Percentiles rank a stretch among this genome's conserved stretches.
Conservation (phyloP, 1,140 invertebrate genomes). For the Cydia amplana region DNA sequence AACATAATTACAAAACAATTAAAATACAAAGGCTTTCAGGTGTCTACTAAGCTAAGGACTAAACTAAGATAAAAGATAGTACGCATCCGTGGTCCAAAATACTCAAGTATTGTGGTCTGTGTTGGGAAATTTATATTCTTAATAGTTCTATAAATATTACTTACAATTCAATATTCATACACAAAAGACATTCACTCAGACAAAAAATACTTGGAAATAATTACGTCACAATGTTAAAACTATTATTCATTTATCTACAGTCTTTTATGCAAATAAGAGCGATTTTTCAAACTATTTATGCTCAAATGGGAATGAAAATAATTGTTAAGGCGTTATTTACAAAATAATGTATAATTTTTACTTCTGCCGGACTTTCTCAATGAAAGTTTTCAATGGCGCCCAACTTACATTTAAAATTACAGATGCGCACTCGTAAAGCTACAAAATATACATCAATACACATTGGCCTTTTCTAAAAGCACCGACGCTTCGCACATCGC, state of each 20-base stretch:
- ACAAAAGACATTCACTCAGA: too few relatives aligned
- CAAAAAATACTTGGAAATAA: background rate
- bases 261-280: background rate
- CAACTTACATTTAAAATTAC: background rate
- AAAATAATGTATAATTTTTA: background rate
- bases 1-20: slow-evolving; percentile 30
- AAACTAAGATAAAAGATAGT: slow-evolving; percentile 32
- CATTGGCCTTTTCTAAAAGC: slow-evolving; percentile 81
- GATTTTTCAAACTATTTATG: background rate
- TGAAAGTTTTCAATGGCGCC: background rate
- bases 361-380: too few relatives aligned
- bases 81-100: slow-evolving; percentile 8
- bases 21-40: slow-evolving; percentile 45
- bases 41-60: slow-evolving; percentile 42
- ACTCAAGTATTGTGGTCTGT: background rate
- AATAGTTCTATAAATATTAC: too few relatives aligned
- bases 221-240: background rate
- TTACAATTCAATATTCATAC: too few relatives aligned
- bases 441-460: slow-evolving; percentile 57
- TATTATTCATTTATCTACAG: background rate
- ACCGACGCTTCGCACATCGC: slow-evolving; percentile 88
- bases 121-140: background rate
- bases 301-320: background rate
- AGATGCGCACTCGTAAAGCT: slow-evolving; percentile 43
- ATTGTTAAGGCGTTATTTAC: slow-evolving; percentile 1